Percentiles rank a stretch among this genome's conserved stretches.
phyloP scores from a whole-genome alignment of 2,113 vertebrate species.

The Triplophysa dalaica region DNA sequence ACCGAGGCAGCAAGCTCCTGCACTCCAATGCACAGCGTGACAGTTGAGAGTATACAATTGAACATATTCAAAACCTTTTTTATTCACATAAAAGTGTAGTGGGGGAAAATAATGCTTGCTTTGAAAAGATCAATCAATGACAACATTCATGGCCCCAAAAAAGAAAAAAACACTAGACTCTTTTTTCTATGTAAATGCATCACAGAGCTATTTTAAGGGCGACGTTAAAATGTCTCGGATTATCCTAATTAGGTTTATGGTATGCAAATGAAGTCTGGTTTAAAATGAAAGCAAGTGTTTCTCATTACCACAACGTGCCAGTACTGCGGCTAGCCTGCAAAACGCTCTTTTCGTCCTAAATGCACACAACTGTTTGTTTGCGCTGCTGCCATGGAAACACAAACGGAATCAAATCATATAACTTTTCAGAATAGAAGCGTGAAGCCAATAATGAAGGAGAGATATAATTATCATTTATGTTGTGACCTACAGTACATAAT shows the following conservation, averaged over 20 bases:
- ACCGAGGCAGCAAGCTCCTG: constrained; percentile 54
- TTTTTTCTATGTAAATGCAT: not conserved
- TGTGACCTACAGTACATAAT: not conserved
- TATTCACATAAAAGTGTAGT: constrained; percentile 43
- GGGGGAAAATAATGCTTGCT: constrained; percentile 42
- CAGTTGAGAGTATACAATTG: constrained; percentile 42
- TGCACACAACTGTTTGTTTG: constrained; percentile 31
- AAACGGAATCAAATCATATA: constrained; percentile 21
- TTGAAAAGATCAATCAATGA: constrained; percentile 45
- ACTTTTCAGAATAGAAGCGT: not conserved
- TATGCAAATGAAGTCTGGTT: constrained; percentile 34
- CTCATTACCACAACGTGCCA: constrained; percentile 2
- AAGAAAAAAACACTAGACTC: constrained; percentile 2
- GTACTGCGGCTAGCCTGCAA: not conserved
- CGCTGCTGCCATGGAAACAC: constrained; percentile 13
- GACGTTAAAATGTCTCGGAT: not conserved
- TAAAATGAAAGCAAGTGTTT: constrained; percentile 32
- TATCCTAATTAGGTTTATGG: constrained; percentile 4
- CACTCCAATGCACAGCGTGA: constrained; percentile 50
- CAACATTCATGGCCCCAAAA: constrained; percentile 31
- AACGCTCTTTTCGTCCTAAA: not conserved
- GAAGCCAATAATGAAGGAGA: not conserved
- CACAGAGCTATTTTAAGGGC: constrained; percentile 6
- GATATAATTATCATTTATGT: constrained; percentile 32
- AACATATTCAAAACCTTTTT: constrained; percentile 40